phyloP scores from a whole-genome alignment of 2,797 vertebrate genomes.

The Chiloscyllium punctatum region DNA sequence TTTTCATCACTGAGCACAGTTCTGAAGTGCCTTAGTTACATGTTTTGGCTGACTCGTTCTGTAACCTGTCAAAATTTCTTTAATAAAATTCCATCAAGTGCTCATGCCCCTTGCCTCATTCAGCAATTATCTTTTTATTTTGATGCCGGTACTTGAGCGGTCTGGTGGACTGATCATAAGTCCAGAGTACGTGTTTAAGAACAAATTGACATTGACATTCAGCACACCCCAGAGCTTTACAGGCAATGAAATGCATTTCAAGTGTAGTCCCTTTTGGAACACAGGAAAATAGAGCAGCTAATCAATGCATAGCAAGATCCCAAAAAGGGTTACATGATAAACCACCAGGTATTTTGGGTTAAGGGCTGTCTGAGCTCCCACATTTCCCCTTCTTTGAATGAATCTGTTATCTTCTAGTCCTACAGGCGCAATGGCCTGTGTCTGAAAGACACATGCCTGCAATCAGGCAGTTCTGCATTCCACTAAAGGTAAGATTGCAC shows the following conservation, averaged over 20 bases:
- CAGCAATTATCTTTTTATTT: background rate
- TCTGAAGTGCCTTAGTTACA: constrained; percentile 22
- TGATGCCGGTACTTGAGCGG: no score
- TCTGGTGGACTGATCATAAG: no score
- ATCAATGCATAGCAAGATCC: background rate
- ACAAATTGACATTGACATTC: background rate
- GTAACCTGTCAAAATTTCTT: constrained; percentile 14
- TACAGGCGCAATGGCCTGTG: background rate
- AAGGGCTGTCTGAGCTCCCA: background rate
- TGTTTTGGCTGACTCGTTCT: background rate
- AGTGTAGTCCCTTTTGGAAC: background rate
- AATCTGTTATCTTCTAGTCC: background rate
- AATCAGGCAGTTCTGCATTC: background rate
- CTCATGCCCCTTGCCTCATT: background rate
- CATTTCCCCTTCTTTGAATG: background rate
- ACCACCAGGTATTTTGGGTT: background rate
- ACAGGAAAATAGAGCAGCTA: background rate
- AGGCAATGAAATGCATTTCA: background rate
- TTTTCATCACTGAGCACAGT: constrained; percentile 3
- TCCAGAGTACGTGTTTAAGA: background rate
- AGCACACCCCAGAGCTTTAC: background rate
- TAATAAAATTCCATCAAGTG: background rate
- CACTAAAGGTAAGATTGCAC: background rate
- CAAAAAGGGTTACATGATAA: background rate
- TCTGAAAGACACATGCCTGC: background rate